phyloP scores from a whole-genome alignment of 2,888 invertebrate genomes.

The Lycophotia porphyrea region DNA sequence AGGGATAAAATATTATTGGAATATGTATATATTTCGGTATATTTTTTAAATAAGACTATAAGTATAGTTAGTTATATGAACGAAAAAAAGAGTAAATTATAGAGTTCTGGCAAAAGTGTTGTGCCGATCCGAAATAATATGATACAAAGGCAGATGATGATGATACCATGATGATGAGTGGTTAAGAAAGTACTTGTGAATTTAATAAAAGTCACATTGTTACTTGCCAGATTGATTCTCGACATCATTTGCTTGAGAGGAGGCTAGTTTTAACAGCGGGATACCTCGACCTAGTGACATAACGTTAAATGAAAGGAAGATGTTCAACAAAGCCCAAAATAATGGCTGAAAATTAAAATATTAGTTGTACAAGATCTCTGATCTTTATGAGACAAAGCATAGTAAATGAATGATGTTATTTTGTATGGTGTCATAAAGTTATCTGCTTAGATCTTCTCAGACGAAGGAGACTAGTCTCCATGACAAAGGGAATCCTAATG shows the following conservation, averaged over 20 bases:
- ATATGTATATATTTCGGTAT: background rate
- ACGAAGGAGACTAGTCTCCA: background rate
- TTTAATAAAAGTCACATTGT: background rate
- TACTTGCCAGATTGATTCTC: background rate
- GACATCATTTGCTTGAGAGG: constrained; percentile 9
- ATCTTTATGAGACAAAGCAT: background rate
- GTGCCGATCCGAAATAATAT: background rate
- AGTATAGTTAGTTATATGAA: background rate
- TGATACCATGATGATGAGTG: background rate
- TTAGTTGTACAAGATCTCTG: background rate
- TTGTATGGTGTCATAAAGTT: background rate
- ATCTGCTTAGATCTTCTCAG: background rate
- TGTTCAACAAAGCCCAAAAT: background rate
- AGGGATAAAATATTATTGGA: background rate
- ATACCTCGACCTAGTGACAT: constrained; percentile 1
- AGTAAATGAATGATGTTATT: background rate
- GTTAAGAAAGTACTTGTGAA: background rate
- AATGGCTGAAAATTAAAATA: background rate
- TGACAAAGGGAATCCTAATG: background rate
- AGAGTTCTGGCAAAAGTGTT: background rate
- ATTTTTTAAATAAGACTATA: background rate
- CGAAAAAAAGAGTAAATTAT: background rate
- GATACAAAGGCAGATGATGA: background rate
- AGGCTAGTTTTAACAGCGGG: background rate
- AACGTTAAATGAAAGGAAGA: background rate